Conservation (phyloP, 2,113 vertebrate species). For the Garra rufa region DNA sequence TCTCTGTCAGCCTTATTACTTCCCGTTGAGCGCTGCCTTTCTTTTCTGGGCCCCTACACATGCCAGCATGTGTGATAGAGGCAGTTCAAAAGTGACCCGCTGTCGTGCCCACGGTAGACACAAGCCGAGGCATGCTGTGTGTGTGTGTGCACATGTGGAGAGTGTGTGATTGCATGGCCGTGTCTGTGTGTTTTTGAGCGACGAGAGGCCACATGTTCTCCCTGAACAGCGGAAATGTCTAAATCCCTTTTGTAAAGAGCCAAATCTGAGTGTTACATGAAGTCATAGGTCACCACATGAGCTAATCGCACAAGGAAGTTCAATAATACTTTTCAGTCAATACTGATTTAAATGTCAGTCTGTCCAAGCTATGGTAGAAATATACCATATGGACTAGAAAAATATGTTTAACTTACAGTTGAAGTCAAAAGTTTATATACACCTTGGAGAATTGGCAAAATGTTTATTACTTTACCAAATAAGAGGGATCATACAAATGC, state of each 20-base stretch:
- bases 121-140: background rate
- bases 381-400: too few species aligned
- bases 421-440: too few species aligned
- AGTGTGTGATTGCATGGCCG: constrained; percentile 2
- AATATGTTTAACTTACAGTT: too few species aligned
- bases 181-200: constrained; percentile 14
- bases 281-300: background rate
- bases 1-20: constrained; percentile 29
- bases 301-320: background rate
- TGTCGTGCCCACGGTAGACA: constrained; percentile 16
- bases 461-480: too few species aligned
- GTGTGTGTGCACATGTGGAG: background rate
- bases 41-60: constrained; percentile 1
- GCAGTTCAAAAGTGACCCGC: constrained; percentile 13
- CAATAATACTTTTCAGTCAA: background rate
- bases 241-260: background rate
- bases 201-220: background rate
- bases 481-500: too few species aligned
- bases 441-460: too few species aligned
- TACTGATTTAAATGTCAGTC: too few species aligned
- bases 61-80: background rate
- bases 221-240: background rate
- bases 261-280: background rate
- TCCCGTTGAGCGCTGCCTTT: constrained; percentile 36
- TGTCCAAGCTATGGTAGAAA: too few species aligned